Evolutionary conservation across 2,888 invertebrate genomes (phyloP).

Genomic region (Aporophyla nigra): DNA sequence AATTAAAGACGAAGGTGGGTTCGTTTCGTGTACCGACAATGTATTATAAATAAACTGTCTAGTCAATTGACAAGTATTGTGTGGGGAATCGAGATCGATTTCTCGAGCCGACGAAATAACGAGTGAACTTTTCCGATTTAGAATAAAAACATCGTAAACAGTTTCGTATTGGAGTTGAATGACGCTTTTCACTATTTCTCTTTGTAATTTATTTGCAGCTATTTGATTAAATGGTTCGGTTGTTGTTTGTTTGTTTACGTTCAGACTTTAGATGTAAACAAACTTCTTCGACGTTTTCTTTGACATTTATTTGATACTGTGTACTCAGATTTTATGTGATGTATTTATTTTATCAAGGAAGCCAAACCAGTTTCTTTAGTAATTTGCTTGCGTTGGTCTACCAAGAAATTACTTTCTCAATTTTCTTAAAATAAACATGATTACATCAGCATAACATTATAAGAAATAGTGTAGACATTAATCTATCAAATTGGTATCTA

Average conservation of each 20-base stretch:
- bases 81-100: conserved; percentile 61
- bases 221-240: conserved; percentile 28
- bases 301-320: conserved; percentile 3
- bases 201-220: conserved; percentile 33
- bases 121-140: conserved; percentile 53
- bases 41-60: conserved; percentile 43
- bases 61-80: conserved; percentile 36
- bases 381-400: neutral
- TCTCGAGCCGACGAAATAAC: conserved; percentile 60
- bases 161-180: conserved; percentile 20
- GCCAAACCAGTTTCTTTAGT: conserved; percentile 1
- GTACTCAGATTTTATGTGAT: conserved; percentile 10
- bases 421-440: conserved; percentile 28
- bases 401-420: conserved; percentile 27
- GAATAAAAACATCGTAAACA: conserved; percentile 48
- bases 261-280: conserved; percentile 29
- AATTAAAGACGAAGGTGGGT: neutral
- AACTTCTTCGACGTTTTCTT: neutral
- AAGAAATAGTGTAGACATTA: conserved; percentile 14
- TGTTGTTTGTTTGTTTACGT: conserved; percentile 20
- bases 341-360: conserved; percentile 16
- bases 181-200: conserved; percentile 34
- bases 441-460: conserved; percentile 20
- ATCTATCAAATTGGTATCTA: conserved; percentile 37
- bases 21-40: conserved; percentile 10